These are phyloP conservation scores for Myrmecophaga tridactyla DNA, from an alignment of 2,113 vertebrate genomes.

Conservation along the genomic window DNA sequence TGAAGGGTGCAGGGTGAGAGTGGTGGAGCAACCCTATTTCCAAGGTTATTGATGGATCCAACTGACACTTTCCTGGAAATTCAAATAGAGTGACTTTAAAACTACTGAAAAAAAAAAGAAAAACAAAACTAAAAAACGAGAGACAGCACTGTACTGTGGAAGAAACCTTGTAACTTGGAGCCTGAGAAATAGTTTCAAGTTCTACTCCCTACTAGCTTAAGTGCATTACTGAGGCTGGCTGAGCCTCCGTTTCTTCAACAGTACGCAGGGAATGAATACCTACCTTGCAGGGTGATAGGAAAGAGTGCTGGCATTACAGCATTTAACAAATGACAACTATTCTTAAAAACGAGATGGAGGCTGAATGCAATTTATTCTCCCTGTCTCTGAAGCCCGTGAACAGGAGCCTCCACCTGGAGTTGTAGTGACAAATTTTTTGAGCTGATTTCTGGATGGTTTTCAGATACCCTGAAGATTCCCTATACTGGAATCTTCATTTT, in stretches of 20 bases:
- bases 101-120: background rate
- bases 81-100: background rate
- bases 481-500: background rate
- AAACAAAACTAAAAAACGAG: rapidly evolving
- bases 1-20: too few species aligned
- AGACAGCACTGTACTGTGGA: background rate
- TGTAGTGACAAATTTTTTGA: rapidly evolving
- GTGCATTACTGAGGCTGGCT: background rate
- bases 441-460: background rate
- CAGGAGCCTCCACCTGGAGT: too few species aligned
- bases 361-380: background rate
- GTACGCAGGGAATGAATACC: background rate
- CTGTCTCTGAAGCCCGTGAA: background rate
- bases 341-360: background rate
- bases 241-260: background rate
- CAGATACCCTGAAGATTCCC: background rate
- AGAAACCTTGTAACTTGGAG: too few species aligned
- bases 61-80: background rate
- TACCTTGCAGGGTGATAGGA: background rate
- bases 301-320: background rate
- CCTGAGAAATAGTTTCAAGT: rapidly evolving
- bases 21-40: rapidly evolving
- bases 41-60: background rate
- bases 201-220: background rate
- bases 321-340: background rate